phyloP scores from a whole-genome alignment of 1,140 invertebrate species.

The Goniozus legneri region DNA sequence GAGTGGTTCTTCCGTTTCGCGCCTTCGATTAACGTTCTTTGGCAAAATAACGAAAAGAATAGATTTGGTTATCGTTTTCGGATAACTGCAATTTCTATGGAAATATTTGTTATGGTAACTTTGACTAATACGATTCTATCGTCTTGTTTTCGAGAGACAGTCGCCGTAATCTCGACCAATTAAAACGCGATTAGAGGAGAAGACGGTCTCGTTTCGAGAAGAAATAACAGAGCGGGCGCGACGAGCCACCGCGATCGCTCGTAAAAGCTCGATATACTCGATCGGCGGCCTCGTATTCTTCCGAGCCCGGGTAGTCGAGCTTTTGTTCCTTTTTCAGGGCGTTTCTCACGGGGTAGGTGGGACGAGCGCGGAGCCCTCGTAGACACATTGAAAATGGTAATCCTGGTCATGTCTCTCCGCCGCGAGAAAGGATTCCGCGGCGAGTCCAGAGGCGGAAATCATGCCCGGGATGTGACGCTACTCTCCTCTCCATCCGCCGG shows the following conservation, averaged over 20 bases:
- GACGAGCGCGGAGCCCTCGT: too few relatives aligned
- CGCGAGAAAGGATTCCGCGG: slow-evolving; percentile 1
- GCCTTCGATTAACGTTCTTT: too few relatives aligned
- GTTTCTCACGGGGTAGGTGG: slow-evolving; percentile 1
- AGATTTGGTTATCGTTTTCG: too few relatives aligned
- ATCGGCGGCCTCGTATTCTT: slow-evolving; percentile 12
- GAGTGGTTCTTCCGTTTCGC: too few relatives aligned
- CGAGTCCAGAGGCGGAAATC: slow-evolving; percentile 22
- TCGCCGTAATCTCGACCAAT: slow-evolving; percentile 40
- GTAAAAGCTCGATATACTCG: slow-evolving; percentile 27
- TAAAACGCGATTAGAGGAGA: slow-evolving; percentile 36
- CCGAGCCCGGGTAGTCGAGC: not conserved
- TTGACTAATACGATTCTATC: too few relatives aligned
- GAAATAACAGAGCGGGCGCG: not conserved
- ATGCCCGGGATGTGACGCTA: slow-evolving; percentile 22
- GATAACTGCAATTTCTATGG: too few relatives aligned
- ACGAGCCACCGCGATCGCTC: too few relatives aligned
- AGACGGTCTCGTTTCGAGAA: not conserved
- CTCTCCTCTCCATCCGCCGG: slow-evolving; percentile 16
- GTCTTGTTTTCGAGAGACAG: too few relatives aligned
- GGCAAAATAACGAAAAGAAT: too few relatives aligned
- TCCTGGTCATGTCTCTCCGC: slow-evolving; percentile 17
- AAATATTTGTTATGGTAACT: too few relatives aligned
- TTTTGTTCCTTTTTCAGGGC: not conserved
- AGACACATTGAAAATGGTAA: slow-evolving; percentile 27